A percentile compares a stretch with the other conserved stretches of the same genome.
These are phyloP conservation scores for Agrotis exclamationis DNA, from an alignment of 2,888 invertebrate species.

Conservation along the genomic window DNA sequence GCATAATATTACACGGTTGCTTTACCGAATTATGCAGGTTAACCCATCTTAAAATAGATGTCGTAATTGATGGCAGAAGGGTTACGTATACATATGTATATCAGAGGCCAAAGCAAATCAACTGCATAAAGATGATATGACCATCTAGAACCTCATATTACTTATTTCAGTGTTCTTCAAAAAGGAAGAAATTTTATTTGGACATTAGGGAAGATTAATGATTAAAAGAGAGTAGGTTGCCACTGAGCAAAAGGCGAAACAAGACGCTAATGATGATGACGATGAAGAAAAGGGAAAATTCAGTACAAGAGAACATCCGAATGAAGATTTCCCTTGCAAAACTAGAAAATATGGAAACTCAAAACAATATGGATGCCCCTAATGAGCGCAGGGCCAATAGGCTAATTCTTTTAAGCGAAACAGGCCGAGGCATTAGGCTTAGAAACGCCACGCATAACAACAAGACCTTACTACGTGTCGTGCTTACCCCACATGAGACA, in stretches of 20 bases:
- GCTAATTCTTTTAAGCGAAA: constrained; percentile 15
- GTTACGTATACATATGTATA: background rate
- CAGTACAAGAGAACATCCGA: background rate
- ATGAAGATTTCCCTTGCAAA: background rate
- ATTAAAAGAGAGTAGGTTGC: background rate
- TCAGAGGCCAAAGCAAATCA: background rate
- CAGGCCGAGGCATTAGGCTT: constrained; percentile 22
- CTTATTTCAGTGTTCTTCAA: background rate
- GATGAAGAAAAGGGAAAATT: background rate
- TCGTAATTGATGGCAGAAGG: constrained; percentile 4
- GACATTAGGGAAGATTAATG: background rate
- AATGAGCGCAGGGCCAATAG: constrained; percentile 27
- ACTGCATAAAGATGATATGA: background rate
- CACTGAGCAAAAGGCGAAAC: background rate
- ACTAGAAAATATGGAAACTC: background rate
- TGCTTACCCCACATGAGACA: constrained; percentile 24
- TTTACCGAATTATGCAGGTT: constrained; percentile 46
- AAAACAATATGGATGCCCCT: background rate
- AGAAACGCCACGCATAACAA: constrained; percentile 46
- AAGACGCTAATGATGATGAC: background rate
- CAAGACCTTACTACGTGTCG: constrained; percentile 41
- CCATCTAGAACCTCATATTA: background rate
- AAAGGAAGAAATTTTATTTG: background rate
- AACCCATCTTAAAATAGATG: constrained; percentile 32
- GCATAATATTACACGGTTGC: constrained; percentile 43